A percentile compares a stretch with the other conserved stretches of the same genome.
Evolutionary conservation across 2,797 vertebrate species (phyloP).

Genomic region (Monodelphis domestica): DNA sequence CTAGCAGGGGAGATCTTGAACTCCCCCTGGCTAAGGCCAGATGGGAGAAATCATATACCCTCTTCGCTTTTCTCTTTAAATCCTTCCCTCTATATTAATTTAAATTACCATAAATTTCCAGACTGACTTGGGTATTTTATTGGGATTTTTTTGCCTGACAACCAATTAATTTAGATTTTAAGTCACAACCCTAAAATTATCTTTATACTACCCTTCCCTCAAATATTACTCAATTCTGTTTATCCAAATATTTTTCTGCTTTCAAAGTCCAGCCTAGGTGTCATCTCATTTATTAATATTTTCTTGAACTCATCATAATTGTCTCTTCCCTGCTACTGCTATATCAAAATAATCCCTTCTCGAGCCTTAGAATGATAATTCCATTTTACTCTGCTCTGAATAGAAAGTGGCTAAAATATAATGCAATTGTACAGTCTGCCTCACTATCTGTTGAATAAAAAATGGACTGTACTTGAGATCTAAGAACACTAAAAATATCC

Average conservation of each 20-base stretch:
- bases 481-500: neutral
- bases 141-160: too few relatives aligned
- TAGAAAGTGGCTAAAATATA: neutral
- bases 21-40: too few relatives aligned
- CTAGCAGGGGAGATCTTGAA: too few relatives aligned
- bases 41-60: too few relatives aligned
- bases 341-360: neutral
- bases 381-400: neutral
- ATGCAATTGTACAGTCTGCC: neutral
- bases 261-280: neutral
- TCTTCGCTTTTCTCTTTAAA: too few relatives aligned
- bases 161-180: too few relatives aligned
- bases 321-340: neutral
- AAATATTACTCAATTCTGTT: neutral
- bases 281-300: neutral
- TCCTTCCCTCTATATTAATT: too few relatives aligned
- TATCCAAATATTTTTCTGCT: neutral
- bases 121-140: too few relatives aligned
- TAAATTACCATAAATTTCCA: too few relatives aligned
- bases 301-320: neutral
- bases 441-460: neutral
- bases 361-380: neutral
- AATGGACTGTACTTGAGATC: neutral
- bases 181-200: too few relatives aligned
- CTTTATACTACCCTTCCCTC: neutral